These are phyloP conservation scores for Berghia stephanieae DNA, from an alignment of 1,140 invertebrate genomes.

Conservation along the genomic window DNA sequence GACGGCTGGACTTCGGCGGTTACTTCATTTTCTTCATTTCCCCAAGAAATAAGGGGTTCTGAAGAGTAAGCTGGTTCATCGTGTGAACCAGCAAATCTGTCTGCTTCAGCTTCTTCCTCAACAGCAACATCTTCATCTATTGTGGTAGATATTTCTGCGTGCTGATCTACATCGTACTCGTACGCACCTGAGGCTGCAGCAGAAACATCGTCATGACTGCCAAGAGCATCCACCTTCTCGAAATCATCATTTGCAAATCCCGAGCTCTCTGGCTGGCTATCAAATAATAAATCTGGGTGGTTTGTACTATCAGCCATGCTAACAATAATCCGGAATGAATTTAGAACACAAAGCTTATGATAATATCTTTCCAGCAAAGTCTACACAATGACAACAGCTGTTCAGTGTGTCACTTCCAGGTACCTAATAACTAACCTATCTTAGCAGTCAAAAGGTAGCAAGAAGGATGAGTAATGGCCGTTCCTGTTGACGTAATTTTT, in stretches of 20 bases:
- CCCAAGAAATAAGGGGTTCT: constrained; percentile 43
- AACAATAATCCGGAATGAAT: too few relatives aligned
- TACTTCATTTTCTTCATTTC: constrained; percentile 35
- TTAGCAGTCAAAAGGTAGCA: too few relatives aligned
- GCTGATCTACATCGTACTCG: constrained; percentile 37
- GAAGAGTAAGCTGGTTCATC: constrained; percentile 32
- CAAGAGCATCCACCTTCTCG: constrained; percentile 43
- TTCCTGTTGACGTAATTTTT: too few relatives aligned
- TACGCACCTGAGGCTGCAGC: constrained; percentile 4
- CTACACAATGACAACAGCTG: too few relatives aligned
- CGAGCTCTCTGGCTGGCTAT: constrained; percentile 35
- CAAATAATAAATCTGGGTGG: too few relatives aligned
- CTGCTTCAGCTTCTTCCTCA: constrained; percentile 49
- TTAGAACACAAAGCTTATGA: too few relatives aligned
- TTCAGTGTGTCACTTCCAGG: too few relatives aligned
- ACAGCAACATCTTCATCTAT: constrained; percentile 40
- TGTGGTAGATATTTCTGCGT: constrained; percentile 46
- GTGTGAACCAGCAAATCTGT: constrained; percentile 48
- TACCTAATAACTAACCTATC: too few relatives aligned
- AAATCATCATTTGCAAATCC: constrained; percentile 41
- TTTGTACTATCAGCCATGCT: too few relatives aligned
- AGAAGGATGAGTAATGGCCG: too few relatives aligned
- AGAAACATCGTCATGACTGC: constrained; percentile 4
- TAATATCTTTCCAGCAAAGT: too few relatives aligned
- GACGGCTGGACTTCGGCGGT: constrained; percentile 27